Conservation (phyloP, 2,113 vertebrate species). For the Malurus cyaneus region DNA sequence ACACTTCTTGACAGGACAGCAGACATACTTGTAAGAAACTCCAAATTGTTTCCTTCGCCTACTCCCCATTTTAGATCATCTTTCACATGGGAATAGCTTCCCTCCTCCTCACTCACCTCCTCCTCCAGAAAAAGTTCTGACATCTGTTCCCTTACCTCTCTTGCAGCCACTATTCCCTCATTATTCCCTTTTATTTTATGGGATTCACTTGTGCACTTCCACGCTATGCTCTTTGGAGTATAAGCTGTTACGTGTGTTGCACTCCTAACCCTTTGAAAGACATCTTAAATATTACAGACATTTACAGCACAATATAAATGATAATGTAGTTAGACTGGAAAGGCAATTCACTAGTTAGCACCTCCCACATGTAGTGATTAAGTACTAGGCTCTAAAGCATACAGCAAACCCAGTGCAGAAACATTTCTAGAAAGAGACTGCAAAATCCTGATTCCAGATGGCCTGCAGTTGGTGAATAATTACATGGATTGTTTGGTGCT, state of each 20-base stretch:
- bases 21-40: slow-evolving; percentile 53
- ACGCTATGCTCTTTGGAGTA: background rate
- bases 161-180: background rate
- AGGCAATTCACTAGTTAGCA: slow-evolving; percentile 70
- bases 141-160: slow-evolving; percentile 59
- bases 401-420: slow-evolving; percentile 37
- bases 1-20: slow-evolving; percentile 39
- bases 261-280: slow-evolving; percentile 26
- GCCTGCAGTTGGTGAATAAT: slow-evolving; percentile 64
- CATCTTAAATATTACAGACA: slow-evolving; percentile 1
- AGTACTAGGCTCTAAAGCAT: slow-evolving; percentile 33
- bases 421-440: slow-evolving; percentile 62
- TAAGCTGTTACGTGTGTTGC: background rate
- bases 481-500: slow-evolving; percentile 48
- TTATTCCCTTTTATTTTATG: slow-evolving; percentile 46
- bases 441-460: slow-evolving; percentile 58
- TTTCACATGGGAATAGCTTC: slow-evolving; percentile 61
- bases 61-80: slow-evolving; percentile 66
- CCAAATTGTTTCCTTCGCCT: slow-evolving; percentile 51
- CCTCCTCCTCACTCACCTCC: slow-evolving; percentile 63
- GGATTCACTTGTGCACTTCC: slow-evolving; percentile 4
- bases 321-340: slow-evolving; percentile 55
- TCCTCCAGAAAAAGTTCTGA: slow-evolving; percentile 41
- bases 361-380: slow-evolving; percentile 66
- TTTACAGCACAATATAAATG: slow-evolving; percentile 49